A percentile compares a stretch with the other conserved stretches of the same genome.
phyloP scores from a whole-genome alignment of 2,888 invertebrate species.

The Lasioglossum lativentre region DNA sequence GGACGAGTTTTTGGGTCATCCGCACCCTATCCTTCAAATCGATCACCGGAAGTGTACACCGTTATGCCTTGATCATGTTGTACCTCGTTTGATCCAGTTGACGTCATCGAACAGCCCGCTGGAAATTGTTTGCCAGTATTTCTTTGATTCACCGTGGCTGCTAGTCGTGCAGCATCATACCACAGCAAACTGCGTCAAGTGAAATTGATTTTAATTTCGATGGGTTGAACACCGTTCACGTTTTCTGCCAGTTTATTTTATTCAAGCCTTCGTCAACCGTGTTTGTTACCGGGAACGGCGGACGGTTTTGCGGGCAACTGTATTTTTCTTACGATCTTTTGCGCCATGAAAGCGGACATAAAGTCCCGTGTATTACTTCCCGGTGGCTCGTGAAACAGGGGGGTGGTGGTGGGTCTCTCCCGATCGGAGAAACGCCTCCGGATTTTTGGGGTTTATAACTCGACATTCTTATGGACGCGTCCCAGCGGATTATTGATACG shows the following conservation, averaged over 20 bases:
- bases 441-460: constrained; percentile 42
- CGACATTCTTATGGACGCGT: constrained; percentile 32
- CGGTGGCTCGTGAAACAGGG: constrained; percentile 39
- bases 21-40: neutral
- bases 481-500: constrained; percentile 39
- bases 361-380: constrained; percentile 57
- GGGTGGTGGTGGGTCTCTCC: too few relatives aligned
- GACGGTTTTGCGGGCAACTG: constrained; percentile 22
- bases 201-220: neutral
- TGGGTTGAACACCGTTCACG: neutral
- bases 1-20: neutral
- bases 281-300: constrained; percentile 9
- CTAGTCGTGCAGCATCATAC: too few relatives aligned
- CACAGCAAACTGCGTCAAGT: too few relatives aligned
- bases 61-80: neutral
- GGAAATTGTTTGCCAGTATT: too few relatives aligned
- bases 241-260: constrained; percentile 5
- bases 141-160: neutral
- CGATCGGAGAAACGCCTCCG: constrained; percentile 34
- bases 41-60: neutral
- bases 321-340: constrained; percentile 64
- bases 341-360: constrained; percentile 57
- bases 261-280: constrained; percentile 35
- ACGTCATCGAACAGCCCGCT: too few relatives aligned
- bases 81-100: neutral